These are phyloP conservation scores for Parnassius glacialis DNA, from an alignment of 2,888 invertebrate genomes.

Conservation along the genomic window DNA sequence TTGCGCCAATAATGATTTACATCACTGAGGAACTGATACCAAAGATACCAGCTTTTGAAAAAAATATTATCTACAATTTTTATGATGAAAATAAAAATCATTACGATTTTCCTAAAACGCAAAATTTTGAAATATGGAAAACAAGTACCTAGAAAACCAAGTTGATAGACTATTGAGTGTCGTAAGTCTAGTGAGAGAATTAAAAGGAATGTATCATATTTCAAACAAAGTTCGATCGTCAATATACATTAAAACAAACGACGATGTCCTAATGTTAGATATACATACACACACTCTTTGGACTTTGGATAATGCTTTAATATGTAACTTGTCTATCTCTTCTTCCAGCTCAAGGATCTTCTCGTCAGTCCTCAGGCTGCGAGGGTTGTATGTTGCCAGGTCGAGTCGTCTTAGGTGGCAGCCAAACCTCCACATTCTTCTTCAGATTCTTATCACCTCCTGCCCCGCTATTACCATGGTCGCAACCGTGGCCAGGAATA, in stretches of 20 bases:
- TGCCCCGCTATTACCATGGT: too few species aligned
- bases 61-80: slow-evolving; percentile 60
- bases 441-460: too few species aligned
- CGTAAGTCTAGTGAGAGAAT: slow-evolving; percentile 72
- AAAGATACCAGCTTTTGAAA: slow-evolving; percentile 69
- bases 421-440: too few species aligned
- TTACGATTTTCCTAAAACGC: slow-evolving; percentile 50
- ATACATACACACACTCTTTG: slow-evolving; percentile 41
- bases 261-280: slow-evolving; percentile 43
- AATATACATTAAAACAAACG: slow-evolving; percentile 45
- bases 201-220: slow-evolving; percentile 79
- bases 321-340: too few species aligned
- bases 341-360: too few species aligned
- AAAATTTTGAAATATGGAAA: slow-evolving; percentile 56
- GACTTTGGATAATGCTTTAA: too few species aligned
- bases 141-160: slow-evolving; percentile 64
- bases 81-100: slow-evolving; percentile 44
- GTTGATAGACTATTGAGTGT: slow-evolving; percentile 68
- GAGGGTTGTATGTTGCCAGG: too few species aligned
- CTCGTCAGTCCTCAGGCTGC: too few species aligned
- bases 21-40: slow-evolving; percentile 86
- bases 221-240: slow-evolving; percentile 72
- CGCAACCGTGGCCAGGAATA: too few species aligned
- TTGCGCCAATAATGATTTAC: slow-evolving; percentile 91
- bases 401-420: too few species aligned